Evolutionary conservation across 2,888 invertebrate genomes (phyloP).

Genomic region (Pachycephus smyrnensis): DNA sequence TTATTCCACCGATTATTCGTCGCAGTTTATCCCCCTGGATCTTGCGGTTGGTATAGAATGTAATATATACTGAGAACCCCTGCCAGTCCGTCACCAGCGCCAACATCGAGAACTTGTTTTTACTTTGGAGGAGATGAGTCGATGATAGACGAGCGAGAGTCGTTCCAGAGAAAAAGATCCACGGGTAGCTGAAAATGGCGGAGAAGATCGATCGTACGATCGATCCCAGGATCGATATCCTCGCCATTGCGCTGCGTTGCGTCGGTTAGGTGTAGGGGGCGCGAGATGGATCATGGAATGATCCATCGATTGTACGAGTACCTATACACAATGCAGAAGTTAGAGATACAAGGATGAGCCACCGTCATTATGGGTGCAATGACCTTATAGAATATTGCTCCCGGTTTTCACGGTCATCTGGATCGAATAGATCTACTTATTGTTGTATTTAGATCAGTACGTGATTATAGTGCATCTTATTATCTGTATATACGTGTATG

Average conservation of each 20-base stretch:
- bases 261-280: not conserved
- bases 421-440: not conserved
- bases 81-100: not conserved
- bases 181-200: conserved; percentile 6
- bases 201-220: not conserved
- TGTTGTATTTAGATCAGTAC: not conserved
- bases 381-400: not conserved
- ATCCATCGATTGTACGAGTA: not conserved
- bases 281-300: not conserved
- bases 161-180: not conserved
- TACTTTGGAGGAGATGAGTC: conserved; percentile 3
- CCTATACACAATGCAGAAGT: not conserved
- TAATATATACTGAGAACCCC: not conserved
- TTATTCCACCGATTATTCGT: not conserved
- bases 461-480: not conserved
- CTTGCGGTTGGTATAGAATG: not conserved
- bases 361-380: not conserved
- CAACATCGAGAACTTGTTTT: conserved; percentile 8
- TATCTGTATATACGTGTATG: not conserved
- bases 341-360: not conserved
- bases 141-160: conserved; percentile 9
- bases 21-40: not conserved
- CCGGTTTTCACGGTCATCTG: conserved; percentile 1
- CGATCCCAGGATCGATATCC: not conserved
- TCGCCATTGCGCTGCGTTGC: not conserved